A percentile compares a stretch with the other conserved stretches of the same genome.
These are phyloP conservation scores for Argentina silus DNA, from an alignment of 2,797 vertebrate genomes.

Conservation along the genomic window DNA sequence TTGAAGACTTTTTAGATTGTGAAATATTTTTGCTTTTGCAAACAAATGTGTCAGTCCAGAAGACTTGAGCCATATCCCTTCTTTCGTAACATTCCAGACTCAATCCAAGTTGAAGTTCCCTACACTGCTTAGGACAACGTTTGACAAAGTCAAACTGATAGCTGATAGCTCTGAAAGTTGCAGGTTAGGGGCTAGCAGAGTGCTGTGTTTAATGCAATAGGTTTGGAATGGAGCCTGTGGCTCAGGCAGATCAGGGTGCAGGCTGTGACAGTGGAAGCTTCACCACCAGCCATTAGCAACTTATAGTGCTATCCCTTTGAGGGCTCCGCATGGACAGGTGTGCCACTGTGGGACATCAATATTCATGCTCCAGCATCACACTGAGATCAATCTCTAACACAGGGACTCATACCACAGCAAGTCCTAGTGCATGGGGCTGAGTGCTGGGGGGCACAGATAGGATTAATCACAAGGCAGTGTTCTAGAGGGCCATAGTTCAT, in stretches of 20 bases:
- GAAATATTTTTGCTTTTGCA: background rate
- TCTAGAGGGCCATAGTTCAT: conserved; percentile 23
- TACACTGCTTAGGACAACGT: background rate
- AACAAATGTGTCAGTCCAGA: background rate
- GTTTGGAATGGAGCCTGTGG: background rate
- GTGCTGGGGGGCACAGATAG: conserved; percentile 28
- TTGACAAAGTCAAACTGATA: background rate
- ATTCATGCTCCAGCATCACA: conserved; percentile 46
- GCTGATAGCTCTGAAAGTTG: background rate
- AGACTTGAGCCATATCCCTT: background rate
- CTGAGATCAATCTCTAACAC: conserved; percentile 61
- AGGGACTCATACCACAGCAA: conserved; percentile 37
- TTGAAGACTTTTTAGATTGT: background rate
- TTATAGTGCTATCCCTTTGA: conserved; percentile 16
- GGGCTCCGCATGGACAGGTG: conserved; percentile 52
- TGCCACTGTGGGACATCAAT: conserved; percentile 48
- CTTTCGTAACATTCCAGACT: background rate
- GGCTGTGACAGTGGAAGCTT: conserved; percentile 27
- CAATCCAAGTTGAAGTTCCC: background rate
- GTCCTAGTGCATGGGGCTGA: conserved; percentile 19
- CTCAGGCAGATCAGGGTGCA: conserved; percentile 15
- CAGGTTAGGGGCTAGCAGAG: background rate
- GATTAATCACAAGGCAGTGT: conserved; percentile 55
- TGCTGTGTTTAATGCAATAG: background rate
- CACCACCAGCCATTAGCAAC: conserved; percentile 16